A percentile compares a stretch with the other conserved stretches of the same genome.
Evolutionary conservation across 2,888 invertebrate genomes (phyloP).

Genomic region (Chloromyia formosa): DNA sequence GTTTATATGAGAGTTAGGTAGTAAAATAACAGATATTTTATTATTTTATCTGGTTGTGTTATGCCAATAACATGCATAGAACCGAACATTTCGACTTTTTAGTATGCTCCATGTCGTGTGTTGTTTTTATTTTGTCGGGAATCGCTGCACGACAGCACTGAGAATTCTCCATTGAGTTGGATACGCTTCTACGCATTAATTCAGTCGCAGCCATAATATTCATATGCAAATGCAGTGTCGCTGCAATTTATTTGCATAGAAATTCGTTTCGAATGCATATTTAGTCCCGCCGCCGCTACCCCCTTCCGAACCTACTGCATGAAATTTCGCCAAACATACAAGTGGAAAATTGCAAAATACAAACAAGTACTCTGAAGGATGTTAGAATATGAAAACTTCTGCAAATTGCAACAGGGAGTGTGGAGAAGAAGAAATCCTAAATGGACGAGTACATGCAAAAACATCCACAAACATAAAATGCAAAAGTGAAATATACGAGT

Average conservation of each 20-base stretch:
- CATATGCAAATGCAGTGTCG: constrained; percentile 37
- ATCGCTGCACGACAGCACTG: too few relatives aligned
- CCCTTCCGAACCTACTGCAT: background rate
- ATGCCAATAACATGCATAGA: constrained; percentile 24
- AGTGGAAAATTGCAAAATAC: background rate
- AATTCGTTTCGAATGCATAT: constrained; percentile 44
- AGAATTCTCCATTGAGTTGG: too few relatives aligned
- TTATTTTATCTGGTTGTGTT: constrained; percentile 19
- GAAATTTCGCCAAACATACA: background rate
- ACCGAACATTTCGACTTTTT: too few relatives aligned
- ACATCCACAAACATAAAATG: background rate
- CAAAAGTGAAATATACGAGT: background rate
- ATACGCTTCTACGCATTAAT: constrained; percentile 41
- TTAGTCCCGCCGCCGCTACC: background rate
- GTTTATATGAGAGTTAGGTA: background rate
- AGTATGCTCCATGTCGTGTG: too few relatives aligned
- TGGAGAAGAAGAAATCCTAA: too few relatives aligned
- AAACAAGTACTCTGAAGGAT: background rate
- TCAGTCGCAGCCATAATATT: constrained; percentile 18
- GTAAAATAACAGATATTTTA: constrained; percentile 29
- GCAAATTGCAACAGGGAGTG: too few relatives aligned
- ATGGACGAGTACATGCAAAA: background rate
- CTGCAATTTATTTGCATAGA: constrained; percentile 43
- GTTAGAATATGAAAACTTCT: too few relatives aligned
- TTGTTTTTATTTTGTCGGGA: too few relatives aligned